Conservation (phyloP, 2,113 vertebrate species). For the Megaceryle maxima region DNA sequence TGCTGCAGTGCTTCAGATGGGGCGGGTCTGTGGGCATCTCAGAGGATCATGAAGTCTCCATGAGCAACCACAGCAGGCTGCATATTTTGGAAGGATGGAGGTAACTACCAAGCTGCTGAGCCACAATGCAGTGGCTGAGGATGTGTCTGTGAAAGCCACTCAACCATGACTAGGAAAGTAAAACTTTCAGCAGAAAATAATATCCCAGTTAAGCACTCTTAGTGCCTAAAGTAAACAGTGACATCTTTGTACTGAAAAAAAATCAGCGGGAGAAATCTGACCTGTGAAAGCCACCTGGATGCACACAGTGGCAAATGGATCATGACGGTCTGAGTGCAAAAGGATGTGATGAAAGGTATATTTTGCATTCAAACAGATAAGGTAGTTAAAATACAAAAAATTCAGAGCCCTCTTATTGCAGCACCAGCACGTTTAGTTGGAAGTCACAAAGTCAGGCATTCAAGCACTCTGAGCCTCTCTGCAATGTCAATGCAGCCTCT, state of each 20-base stretch:
- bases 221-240: neutral
- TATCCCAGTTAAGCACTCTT: neutral
- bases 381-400: neutral
- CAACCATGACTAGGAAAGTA: neutral
- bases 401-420: neutral
- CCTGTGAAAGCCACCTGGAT: constrained; percentile 35
- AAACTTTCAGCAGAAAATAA: constrained; percentile 28
- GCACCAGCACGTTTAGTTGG: accelerated
- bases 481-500: neutral
- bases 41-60: neutral
- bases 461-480: neutral
- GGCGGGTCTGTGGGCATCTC: neutral
- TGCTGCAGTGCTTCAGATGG: accelerated
- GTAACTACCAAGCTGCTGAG: neutral
- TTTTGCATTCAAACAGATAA: neutral
- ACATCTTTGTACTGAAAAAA: neutral
- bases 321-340: neutral
- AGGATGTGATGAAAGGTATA: neutral
- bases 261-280: neutral
- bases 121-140: neutral
- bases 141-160: constrained; percentile 16
- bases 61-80: neutral
- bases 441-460: neutral
- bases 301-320: constrained; percentile 25
- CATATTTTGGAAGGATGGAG: neutral